Evolutionary conservation across 1,140 invertebrate species (phyloP), one percentile per base, ranked within the genome.

Genomic region (Drosophila mojavensis): DNA sequence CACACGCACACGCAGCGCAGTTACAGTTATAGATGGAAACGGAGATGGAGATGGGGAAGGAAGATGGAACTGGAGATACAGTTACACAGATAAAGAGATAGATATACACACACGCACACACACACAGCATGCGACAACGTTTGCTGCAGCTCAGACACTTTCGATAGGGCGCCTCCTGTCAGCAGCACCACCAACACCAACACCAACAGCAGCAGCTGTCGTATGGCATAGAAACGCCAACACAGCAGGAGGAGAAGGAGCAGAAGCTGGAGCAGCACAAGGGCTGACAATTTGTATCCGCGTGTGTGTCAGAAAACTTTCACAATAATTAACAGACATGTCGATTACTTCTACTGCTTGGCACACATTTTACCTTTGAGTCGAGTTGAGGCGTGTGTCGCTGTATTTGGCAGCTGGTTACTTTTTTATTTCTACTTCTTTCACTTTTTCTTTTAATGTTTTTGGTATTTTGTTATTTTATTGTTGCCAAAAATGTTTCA

Each of bases 291-390:
- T 65, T 63, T 61, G 68, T 59, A 51, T 51, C 50, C 47, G 71
- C 26, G 74, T 72, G 70, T 73, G 71, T 66, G 66, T 36, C 63
- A 61, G 56, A 89, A 67, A 88, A 88, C 84, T 88, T 88, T 89
- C 84, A 88, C 83, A 86, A 89, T 88, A 88, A 88, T 88, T 88
- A 88, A 88, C 83, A 89, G 83, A 89, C 84, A 89, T 89, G 83
- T 89, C 84, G 83, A 89, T 88, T 88, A 89, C 79, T 80, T 83
- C 83, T 88, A 89, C 79, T 80, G 80, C 83, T 89, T 88, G 69
- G 59, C 84, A 77, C 62, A 89, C 73, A 80, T 80, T 89, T 88
- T 89, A 89, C 84, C 83, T 89, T 86, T 88, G 10, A 48, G 11
- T 26, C 15, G 55, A 24, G 20, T 3, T 2, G 20, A 24, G 20